Percentiles rank a stretch among this genome's conserved stretches.
Evolutionary conservation across 2,113 vertebrate species (phyloP).

Genomic region (Tympanuchus pallidicinctus): DNA sequence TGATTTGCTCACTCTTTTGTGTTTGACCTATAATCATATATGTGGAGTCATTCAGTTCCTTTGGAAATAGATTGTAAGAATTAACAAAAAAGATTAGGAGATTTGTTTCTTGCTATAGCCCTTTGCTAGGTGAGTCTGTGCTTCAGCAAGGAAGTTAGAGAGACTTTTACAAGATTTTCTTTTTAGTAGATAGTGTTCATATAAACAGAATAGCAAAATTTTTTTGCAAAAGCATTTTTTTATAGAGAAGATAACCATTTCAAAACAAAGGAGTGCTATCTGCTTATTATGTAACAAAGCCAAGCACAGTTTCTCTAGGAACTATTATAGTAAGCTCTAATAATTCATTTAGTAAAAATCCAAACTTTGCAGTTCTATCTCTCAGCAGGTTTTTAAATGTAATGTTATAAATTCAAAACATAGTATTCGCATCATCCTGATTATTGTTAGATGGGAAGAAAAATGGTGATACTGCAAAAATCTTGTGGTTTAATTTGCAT

Average conservation of each 20-base stretch:
- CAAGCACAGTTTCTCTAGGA: neutral
- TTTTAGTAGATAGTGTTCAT: neutral
- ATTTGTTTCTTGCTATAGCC: neutral
- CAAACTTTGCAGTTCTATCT: neutral
- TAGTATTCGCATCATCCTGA: conserved; percentile 13
- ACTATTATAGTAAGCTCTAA: neutral
- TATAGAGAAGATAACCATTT: neutral
- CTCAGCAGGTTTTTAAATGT: conserved; percentile 31
- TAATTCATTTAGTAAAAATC: conserved; percentile 18
- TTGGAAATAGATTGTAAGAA: neutral
- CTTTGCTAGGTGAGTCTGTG: neutral
- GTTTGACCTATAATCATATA: neutral
- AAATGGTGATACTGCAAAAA: conserved; percentile 59
- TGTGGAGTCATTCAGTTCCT: neutral
- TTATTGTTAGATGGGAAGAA: conserved; percentile 55
- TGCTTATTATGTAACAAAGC: neutral
- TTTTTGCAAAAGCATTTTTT: neutral
- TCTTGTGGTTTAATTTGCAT: conserved; percentile 46
- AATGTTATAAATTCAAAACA: neutral
- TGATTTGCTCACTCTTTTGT: neutral
- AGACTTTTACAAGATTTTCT: neutral
- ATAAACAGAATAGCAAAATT: neutral
- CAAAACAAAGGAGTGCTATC: neutral
- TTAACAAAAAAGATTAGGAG: neutral
- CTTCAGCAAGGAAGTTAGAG: neutral